Percentiles rank a stretch among this genome's conserved stretches.
These are phyloP conservation scores for Gouania willdenowi DNA, from an alignment of 2,797 vertebrate genomes.

Conservation along the genomic window DNA sequence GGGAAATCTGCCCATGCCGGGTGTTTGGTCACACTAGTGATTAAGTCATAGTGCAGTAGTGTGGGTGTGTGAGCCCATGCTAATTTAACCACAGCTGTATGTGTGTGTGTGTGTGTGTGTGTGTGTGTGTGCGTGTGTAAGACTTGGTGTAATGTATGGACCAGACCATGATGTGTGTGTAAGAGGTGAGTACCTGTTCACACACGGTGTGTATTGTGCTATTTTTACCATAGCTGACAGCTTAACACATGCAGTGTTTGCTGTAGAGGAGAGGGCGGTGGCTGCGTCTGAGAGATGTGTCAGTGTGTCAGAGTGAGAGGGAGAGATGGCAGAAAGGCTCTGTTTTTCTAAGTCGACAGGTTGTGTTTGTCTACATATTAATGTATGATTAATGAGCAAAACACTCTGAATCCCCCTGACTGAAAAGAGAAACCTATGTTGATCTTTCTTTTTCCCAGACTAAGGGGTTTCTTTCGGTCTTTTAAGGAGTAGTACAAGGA, in stretches of 20 bases:
- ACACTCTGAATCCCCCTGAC: slow-evolving; percentile 58
- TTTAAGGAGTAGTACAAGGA: too few relatives aligned
- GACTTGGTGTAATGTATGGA: slow-evolving; percentile 26
- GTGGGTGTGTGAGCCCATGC: slow-evolving; percentile 29
- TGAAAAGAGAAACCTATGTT: slow-evolving; percentile 62
- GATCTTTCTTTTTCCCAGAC: too few relatives aligned
- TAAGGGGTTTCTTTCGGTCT: too few relatives aligned
- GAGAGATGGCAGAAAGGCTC: slow-evolving; percentile 28
- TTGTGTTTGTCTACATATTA: slow-evolving; percentile 72
- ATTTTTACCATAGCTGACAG: slow-evolving; percentile 60
- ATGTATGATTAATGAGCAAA: slow-evolving; percentile 75
- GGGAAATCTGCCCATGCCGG: slow-evolving; percentile 50
- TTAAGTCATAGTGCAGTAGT: slow-evolving; percentile 20
- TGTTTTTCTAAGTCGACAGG: slow-evolving; percentile 63
- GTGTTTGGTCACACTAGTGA: slow-evolving; percentile 39
- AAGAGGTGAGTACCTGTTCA: slow-evolving; percentile 65
- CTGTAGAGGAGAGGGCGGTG: slow-evolving; percentile 15
- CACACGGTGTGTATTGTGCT: slow-evolving; percentile 40
- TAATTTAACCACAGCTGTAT: slow-evolving; percentile 26
- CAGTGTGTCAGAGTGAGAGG: slow-evolving; percentile 13
- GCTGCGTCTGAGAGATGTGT: slow-evolving; percentile 15
- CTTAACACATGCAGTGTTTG: slow-evolving; percentile 48
- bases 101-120: slow-evolving; percentile 9
- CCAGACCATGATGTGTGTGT: slow-evolving; percentile 40
- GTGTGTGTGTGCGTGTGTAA: slow-evolving; percentile 10